Conservation (phyloP, 2,113 vertebrate genomes). For the Neogobius melanostomus region DNA sequence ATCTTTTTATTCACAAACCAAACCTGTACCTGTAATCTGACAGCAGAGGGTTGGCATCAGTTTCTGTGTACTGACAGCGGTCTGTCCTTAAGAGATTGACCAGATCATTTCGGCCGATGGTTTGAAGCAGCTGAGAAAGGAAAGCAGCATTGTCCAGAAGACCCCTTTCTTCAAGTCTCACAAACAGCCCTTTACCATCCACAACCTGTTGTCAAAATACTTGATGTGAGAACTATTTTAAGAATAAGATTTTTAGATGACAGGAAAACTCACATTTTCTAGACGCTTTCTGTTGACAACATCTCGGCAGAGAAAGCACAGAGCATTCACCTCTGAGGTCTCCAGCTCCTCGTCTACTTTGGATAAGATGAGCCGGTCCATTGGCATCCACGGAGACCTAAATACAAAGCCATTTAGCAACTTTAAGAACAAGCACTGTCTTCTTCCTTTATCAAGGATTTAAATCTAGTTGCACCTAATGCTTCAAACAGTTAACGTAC, state of each 20-base stretch:
- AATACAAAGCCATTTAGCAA: no score
- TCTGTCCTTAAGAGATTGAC: constrained; percentile 36
- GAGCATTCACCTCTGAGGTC: constrained; percentile 60
- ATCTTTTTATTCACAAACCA: not conserved
- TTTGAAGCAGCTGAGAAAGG: constrained; percentile 62
- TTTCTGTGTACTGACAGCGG: constrained; percentile 7
- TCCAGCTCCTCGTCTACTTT: constrained; percentile 65
- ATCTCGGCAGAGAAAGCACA: constrained; percentile 76
- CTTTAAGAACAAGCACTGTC: no score
- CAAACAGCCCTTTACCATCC: constrained; percentile 62
- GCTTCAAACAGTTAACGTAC: no score
- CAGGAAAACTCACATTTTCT: constrained; percentile 52
- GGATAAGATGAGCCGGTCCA: constrained; percentile 55
- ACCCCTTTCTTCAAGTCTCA: constrained; percentile 58
- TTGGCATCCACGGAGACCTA: constrained; percentile 2
- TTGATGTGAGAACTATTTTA: no score
- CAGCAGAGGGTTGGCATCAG: constrained; percentile 41
- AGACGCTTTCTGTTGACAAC: constrained; percentile 59
- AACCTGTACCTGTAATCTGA: constrained; percentile 69
- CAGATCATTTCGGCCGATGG: constrained; percentile 67
- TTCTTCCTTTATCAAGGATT: no score
- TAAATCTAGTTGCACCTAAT: no score
- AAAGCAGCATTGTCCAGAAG: constrained; percentile 47
- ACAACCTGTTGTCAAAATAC: constrained; percentile 23
- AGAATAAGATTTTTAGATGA: not conserved